Base-by-base conservation (phyloP, 2,888 invertebrate genomes). In the Eremobia ochroleuca region DNA sequence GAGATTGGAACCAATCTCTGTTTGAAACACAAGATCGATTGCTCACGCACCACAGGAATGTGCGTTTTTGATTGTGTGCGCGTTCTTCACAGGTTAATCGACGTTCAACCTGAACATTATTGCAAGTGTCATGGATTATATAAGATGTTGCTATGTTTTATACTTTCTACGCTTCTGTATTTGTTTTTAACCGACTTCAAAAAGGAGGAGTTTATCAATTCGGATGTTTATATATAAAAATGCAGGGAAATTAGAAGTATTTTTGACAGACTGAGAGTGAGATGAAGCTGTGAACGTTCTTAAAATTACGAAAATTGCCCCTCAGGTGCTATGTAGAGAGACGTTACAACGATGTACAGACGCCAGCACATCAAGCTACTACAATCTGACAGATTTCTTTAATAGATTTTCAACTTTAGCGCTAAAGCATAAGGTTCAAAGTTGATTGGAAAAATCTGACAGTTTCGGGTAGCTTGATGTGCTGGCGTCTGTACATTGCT, bases 1-100 rank as follows among this genome's bases (percentile, higher is more conserved):
- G 55, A 77, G 76, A 77, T 85, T 76, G 74, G 69, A 85, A 82
- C 77, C 61, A 82, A 82, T 75, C 46, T 73, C 34, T 13, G 58
- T 40, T 74, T 84, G 58, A 78, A 77, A 77, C 62, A 79, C 62
- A 76, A 71, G 70, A 83, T 72, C 66, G 52, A 73, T 78, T 86
- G 79, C 79, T 52, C 58, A 85, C 78, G 78, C 80, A 15, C 18
- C 80, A 15, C 18, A 82, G 75, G 78, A 79, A 85, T 87, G 86
- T 75, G 74, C 64, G 74, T 67, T 85, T 77, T 62, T 66, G 72
- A 87, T 85, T 85, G 71, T 72, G 58, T 75, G 59, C 65, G 79
- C 72, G 74, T 65, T 78, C 55, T 72, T 68, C 43, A 62, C 78
- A 73, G 70, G 75, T 87, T 81, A 87, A 82, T 79, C 46, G 76